phyloP scores from a whole-genome alignment of 2,888 invertebrate genomes.

The Sussaba pulchella region DNA sequence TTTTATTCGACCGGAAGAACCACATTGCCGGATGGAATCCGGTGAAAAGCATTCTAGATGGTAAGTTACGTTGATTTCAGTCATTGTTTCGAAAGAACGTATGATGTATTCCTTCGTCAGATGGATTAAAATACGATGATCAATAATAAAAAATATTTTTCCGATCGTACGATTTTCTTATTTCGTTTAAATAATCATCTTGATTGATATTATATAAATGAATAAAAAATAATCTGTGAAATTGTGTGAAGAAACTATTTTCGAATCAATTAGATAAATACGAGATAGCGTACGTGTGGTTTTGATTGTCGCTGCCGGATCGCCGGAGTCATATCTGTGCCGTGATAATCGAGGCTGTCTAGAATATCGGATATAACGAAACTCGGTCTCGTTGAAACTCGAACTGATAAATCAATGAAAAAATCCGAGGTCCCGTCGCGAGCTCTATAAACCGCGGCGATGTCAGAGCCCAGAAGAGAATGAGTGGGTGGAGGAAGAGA shows the following conservation, averaged over 20 bases:
- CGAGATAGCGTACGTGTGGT: not conserved
- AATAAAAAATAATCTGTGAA: not conserved
- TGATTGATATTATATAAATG: not conserved
- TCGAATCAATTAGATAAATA: not conserved
- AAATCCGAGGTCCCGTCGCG: not conserved
- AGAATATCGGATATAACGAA: not conserved
- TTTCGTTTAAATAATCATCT: not conserved
- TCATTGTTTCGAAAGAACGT: too few species aligned
- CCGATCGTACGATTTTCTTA: not conserved
- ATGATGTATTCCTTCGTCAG: too few species aligned
- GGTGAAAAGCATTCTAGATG: too few species aligned
- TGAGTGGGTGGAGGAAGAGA: not conserved
- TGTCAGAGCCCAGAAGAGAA: not conserved
- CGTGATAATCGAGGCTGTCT: not conserved
- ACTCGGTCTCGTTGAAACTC: not conserved
- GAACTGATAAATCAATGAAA: conserved; percentile 6
- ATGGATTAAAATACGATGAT: too few species aligned
- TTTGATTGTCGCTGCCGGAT: not conserved
- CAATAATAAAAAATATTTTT: too few species aligned
- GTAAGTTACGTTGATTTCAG: too few species aligned
- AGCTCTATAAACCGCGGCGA: conserved; percentile 16
- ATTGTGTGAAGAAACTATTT: not conserved
- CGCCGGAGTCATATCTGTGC: not conserved
- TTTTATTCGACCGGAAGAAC: too few species aligned
- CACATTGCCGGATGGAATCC: too few species aligned